Evolutionary conservation across 1,140 invertebrate genomes (phyloP).

Genomic region (Nebria ingens): DNA sequence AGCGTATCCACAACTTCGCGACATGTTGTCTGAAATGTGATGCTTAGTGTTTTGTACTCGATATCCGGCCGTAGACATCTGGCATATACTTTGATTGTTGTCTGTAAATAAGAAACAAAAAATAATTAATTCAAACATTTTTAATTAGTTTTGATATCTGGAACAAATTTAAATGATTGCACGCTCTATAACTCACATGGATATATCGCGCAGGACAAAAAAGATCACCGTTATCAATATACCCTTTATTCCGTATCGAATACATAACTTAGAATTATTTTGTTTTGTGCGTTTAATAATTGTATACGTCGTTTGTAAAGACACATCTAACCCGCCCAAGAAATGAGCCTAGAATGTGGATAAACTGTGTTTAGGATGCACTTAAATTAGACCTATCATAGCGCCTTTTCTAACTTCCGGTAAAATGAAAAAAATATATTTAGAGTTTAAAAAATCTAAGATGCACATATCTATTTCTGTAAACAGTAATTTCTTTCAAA

Average conservation of each 20-base stretch:
- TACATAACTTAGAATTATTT: neutral
- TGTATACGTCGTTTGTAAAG: neutral
- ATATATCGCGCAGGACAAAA: neutral
- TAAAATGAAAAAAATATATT: too few species aligned
- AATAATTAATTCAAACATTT: neutral
- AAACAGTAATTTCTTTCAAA: neutral
- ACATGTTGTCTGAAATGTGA: slow-evolving; percentile 75
- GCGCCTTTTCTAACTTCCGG: neutral
- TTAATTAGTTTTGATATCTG: too few species aligned
- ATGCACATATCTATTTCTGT: neutral
- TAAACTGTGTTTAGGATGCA: neutral
- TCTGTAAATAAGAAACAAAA: slow-evolving; percentile 46
- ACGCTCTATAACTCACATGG: neutral
- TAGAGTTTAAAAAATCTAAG: too few species aligned
- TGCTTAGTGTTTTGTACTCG: slow-evolving; percentile 84
- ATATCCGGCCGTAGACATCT: slow-evolving; percentile 80
- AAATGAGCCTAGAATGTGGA: too few species aligned
- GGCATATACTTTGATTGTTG: slow-evolving; percentile 83
- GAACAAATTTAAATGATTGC: too few species aligned
- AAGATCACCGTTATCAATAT: neutral
- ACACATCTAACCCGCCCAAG: neutral
- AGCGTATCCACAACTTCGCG: slow-evolving; percentile 73
- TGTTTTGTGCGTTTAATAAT: neutral
- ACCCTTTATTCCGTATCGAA: neutral
- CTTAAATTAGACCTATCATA: neutral